Base-by-base conservation (phyloP, 2,113 vertebrate species). In the Cercopithecus mona region DNA sequence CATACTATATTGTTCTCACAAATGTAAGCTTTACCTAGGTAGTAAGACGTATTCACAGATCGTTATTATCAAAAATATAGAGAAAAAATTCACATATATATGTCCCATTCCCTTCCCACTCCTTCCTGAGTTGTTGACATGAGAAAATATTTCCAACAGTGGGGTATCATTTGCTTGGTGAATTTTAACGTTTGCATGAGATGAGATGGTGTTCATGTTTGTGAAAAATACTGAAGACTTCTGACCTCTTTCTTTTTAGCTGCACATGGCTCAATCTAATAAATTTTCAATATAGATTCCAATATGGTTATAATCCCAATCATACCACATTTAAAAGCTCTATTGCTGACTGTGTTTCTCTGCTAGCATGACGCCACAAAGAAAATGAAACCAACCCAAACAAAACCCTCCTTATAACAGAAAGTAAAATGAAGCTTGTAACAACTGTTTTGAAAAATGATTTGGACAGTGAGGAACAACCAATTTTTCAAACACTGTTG, bases 311-410 rank as follows among this genome's bases (percentile, higher is more conserved):
- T 90, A 92, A 75, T 86, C 38, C 14, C 23, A 93, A 68, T 86
- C 8, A 78, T 90, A 50, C 10, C 48, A 66, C 61, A 79, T 75
- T 93, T 90, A 66, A 95, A 96, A 93, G 48, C 76, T 82, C 5
- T 75, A 45, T 95, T 97, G n/a, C 88, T 92, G 50, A 70, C 76
- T 87, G 12, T 91, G 27, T 90, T 96, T 93, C 52, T 96, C 43
- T 97, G 75, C 32, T 64, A 86, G 14, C 50, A 32, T 92, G 35
- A 96, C 57, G 93, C 55, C 61, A 76, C 87, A 92, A 94, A 81
- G 92, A 88, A 97, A 97, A 83, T 12, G n/a, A 97, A 98, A 97
- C 78, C 86, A 94, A 89, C 23, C 52, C 84, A 85, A 90, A 92
- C 35, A 96, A 97, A 96, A 86, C 22, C 52, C 10, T 82, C 22